Conservation (phyloP, 2,888 invertebrate species). For the Luperina nickerlii region DNA sequence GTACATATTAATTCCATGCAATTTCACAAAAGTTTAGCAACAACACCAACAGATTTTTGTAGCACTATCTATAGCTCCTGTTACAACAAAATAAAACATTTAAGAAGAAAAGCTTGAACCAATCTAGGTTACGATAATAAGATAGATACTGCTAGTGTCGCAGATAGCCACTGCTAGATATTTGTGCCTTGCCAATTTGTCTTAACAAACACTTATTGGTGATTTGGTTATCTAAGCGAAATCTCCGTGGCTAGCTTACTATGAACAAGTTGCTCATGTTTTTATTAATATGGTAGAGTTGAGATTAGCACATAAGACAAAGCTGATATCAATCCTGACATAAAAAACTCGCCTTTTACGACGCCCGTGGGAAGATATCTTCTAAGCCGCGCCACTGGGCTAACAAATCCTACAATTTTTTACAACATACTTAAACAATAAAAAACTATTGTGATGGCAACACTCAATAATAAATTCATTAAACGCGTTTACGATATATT, state of each 20-base stretch:
- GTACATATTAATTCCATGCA: background rate
- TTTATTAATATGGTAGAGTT: background rate
- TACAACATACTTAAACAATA: conserved; percentile 42
- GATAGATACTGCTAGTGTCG: background rate
- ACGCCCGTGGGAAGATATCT: conserved; percentile 30
- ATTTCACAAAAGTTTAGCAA: background rate
- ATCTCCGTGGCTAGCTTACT: background rate
- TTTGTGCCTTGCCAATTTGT: background rate
- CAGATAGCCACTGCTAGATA: background rate
- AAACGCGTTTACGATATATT: conserved; percentile 59
- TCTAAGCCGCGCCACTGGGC: background rate
- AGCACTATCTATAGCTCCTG: background rate
- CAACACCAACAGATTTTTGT: background rate
- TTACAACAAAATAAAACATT: background rate
- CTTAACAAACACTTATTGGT: background rate
- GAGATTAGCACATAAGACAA: background rate
- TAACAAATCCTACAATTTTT: conserved; percentile 27
- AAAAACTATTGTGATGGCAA: conserved; percentile 46
- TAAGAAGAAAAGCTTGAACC: background rate
- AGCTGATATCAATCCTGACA: background rate
- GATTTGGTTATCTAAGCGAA: background rate
- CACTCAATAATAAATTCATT: conserved; percentile 53
- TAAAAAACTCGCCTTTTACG: conserved; percentile 21
- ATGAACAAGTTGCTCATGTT: background rate
- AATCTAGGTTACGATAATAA: background rate